Base-by-base conservation (phyloP, 2,113 vertebrate genomes). In the Anoplopoma fimbria region DNA sequence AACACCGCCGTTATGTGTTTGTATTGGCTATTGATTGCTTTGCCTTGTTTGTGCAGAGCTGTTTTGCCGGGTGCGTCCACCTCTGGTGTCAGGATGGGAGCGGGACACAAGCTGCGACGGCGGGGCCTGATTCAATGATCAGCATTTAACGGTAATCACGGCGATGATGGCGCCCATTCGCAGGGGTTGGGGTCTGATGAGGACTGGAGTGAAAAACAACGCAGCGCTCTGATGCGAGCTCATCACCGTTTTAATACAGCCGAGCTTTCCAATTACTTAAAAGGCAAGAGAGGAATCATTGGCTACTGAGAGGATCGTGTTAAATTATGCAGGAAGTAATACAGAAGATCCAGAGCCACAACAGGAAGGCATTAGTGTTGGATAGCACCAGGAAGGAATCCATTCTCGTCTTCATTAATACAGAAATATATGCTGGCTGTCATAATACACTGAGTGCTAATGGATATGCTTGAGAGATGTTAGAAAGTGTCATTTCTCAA, bases 21-120 rank as follows among this genome's bases (percentile, higher is more conserved):
- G 31, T 84, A 75, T 85, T 85, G 63, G n/a, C 78, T 87, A 90
- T 92, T 83, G 91, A 94, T 90, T 86, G 60, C 36, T 3, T 25
- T 36, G 64, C 67, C 72, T 81, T 87, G 89, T 89, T 88, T 89
- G 67, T 79, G 82, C 53, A 47, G 70, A 81, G 69, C 63, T 82
- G 72, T 70, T 80, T 81, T 72, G 53, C 36, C 25, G 40, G 9
- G 29, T 40, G 55, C 17, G 6, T 82, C 61, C 68, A 49, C 69
- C 45, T 81, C 55, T 31, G 60, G 34, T 70, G 82, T 87, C 77
- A 58, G 71, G 33, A 60, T 42, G 45, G 47, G 61, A 53, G 65
- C n/a, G 15, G 53, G 60, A 77, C 67, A 31, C 67, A 47, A 82
- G 74, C 47, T 33, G 79, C n/a, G 5, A 45, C 7, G 8, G 60